A percentile compares a stretch with the other conserved stretches of the same genome.
These are phyloP conservation scores for Lasiurus cinereus DNA, from an alignment of 2,113 vertebrate genomes.

Conservation along the genomic window DNA sequence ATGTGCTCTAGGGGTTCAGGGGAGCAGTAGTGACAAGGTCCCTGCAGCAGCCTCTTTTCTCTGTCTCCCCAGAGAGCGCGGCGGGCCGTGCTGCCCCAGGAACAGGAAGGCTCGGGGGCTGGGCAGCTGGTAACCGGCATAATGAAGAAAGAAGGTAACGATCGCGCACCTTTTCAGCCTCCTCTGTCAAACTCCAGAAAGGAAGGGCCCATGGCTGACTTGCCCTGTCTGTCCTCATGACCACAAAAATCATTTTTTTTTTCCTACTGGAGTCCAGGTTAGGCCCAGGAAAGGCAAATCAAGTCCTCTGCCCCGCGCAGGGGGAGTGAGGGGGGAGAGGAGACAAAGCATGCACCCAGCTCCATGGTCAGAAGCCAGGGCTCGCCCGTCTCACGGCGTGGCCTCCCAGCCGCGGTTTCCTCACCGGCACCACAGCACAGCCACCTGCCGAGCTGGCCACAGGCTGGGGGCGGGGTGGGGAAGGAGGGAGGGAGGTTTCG, in stretches of 20 bases:
- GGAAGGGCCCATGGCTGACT: neutral
- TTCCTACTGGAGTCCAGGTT: neutral
- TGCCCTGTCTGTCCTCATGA: neutral
- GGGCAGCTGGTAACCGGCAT: constrained; percentile 7
- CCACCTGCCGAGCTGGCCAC: neutral
- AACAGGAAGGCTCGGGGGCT: constrained; percentile 87
- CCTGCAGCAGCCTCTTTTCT: neutral
- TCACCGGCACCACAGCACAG: neutral
- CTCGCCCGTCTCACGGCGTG: neutral
- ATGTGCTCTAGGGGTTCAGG: neutral
- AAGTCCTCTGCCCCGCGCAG: neutral
- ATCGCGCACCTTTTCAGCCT: neutral
- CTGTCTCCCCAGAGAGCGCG: constrained; percentile 83
- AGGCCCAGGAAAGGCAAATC: neutral
- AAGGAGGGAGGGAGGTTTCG: neutral
- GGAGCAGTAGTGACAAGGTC: rapidly evolving
- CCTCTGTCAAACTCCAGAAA: neutral
- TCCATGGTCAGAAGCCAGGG: neutral
- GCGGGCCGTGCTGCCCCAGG: constrained; percentile 82
- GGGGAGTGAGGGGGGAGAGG: neutral
- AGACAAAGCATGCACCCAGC: neutral
- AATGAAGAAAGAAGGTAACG: constrained; percentile 87
- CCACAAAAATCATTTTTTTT: neutral
- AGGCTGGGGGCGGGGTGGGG: too few species aligned
- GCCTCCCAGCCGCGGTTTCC: neutral